These are phyloP conservation scores for Chaetorhynchus papuensis DNA, from an alignment of 2,113 vertebrate genomes.

Conservation along the genomic window DNA sequence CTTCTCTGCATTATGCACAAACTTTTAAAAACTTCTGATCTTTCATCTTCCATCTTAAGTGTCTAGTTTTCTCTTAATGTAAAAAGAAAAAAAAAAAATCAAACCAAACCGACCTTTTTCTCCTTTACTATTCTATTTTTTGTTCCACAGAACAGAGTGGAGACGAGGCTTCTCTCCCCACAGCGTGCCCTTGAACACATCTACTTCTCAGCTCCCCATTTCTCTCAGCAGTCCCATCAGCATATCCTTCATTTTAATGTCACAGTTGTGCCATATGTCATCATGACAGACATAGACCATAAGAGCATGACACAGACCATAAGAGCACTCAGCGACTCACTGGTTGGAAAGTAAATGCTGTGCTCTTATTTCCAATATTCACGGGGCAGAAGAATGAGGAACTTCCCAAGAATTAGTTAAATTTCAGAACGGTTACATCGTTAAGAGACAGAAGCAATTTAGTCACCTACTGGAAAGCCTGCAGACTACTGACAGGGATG, in stretches of 20 bases:
- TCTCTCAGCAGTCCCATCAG: neutral
- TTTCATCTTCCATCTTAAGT: neutral
- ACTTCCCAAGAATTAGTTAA: neutral
- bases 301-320: neutral
- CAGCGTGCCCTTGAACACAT: neutral
- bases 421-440: neutral
- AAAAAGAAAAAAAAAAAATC: neutral
- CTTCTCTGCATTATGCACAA: neutral
- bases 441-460: neutral
- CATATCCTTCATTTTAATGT: neutral
- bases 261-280: neutral
- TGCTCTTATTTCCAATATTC: neutral
- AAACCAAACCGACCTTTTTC: neutral
- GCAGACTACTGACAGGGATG: neutral
- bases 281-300: neutral
- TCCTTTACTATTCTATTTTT: neutral
- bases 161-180: neutral
- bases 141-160: neutral
- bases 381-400: neutral
- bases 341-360: neutral
- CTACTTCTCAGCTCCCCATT: neutral
- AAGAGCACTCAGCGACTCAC: neutral
- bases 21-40: neutral
- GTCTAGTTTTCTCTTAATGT: neutral
- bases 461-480: neutral